phyloP scores from a whole-genome alignment of 2,888 invertebrate species.

The Ophion obscuratus region DNA sequence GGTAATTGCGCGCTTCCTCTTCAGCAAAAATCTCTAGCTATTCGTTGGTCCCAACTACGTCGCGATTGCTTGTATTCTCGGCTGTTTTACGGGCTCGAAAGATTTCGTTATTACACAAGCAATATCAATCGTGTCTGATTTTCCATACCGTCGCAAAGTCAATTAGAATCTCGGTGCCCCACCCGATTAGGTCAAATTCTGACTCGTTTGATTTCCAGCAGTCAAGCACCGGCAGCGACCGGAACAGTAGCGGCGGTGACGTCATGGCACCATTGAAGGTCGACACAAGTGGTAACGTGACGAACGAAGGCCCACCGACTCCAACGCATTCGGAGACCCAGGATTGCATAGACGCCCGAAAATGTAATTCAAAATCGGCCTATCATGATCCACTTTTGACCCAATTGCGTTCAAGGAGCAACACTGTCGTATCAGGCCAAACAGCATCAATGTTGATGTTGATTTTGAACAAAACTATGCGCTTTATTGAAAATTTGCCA shows the following conservation, averaged over 20 bases:
- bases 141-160: not conserved
- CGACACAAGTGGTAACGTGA: constrained; percentile 84
- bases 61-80: no score
- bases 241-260: constrained; percentile 79
- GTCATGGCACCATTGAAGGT: constrained; percentile 85
- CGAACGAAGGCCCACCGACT: constrained; percentile 89
- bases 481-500: no score
- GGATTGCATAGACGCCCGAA: constrained; percentile 87
- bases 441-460: not conserved
- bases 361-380: constrained; percentile 85
- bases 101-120: not conserved
- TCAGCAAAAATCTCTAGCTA: no score
- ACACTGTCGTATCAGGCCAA: not conserved
- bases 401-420: not conserved
- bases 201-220: constrained; percentile 71
- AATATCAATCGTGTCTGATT: not conserved
- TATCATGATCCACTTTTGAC: not conserved
- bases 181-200: not conserved
- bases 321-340: constrained; percentile 92
- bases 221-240: constrained; percentile 77
- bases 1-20: no score
- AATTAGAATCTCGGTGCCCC: no score
- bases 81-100: no score
- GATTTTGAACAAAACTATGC: no score
- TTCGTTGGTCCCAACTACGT: no score